Base-by-base conservation (phyloP, 2,888 invertebrate species). In the Acrobasis suavella region DNA sequence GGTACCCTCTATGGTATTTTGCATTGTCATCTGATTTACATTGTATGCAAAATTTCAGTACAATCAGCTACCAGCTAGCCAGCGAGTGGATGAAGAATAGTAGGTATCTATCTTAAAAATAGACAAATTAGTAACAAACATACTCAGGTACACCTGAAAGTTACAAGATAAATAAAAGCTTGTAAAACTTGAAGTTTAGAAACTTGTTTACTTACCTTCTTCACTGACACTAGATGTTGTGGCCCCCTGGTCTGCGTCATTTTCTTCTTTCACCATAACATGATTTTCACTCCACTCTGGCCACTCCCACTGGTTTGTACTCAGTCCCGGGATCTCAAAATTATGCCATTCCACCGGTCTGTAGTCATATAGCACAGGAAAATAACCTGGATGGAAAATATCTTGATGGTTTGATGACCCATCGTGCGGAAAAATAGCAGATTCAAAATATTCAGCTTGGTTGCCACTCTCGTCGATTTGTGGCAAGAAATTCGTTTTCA, bases 331-430 rank as follows among this genome's bases (percentile, higher is more conserved):
- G 61, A 60, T 8, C 50, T 63, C 64, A 59, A 59, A 58, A 64
- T 60, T 46, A 7, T 62, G 56, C 54, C 76, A 70, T 42, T 80
- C 80, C 5, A 76, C 76, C 1, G 73, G 67, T 10, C 83, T 70
- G 32, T 78, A 78, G 15, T 88, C 88, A 65, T 85, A 88, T 63
- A 80, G 77, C 71, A 87, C 79, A 1, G 86, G 87, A 58, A 87
- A 67, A 62, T 81, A 88, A 14, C 72, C 77, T 2, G 75, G 75
- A 9, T 75, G 72, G 37, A 73, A 70, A 6, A 74, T 63, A 8
- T 80, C 80, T 58, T 74, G 76, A 14, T 69, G 68, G 49, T 62
- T 62, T n/a, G 61, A 37, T 10, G 68, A 62, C 14, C 64, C 62
- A 9, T 67, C 55, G 7, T 73, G 69, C 17, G 76, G 76, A n/a